A percentile compares a stretch with the other conserved stretches of the same genome.
These are phyloP conservation scores for Andricus quercusramuli DNA, from an alignment of 2,888 invertebrate genomes.

Conservation along the genomic window DNA sequence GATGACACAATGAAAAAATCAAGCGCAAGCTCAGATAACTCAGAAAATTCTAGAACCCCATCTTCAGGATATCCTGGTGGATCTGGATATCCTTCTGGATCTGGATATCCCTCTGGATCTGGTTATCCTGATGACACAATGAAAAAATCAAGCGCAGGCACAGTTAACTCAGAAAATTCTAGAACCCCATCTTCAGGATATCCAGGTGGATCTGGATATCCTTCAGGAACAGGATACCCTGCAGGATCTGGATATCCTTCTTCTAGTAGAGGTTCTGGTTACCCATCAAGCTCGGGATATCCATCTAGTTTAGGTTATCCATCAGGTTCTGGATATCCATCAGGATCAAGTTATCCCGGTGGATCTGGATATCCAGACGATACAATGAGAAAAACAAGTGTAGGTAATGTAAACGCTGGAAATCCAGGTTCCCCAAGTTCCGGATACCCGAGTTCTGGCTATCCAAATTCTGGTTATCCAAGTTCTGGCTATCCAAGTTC, in stretches of 20 bases:
- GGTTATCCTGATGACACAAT: background rate
- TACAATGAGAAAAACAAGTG: slow-evolving; percentile 37
- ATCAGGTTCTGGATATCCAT: slow-evolving; percentile 44
- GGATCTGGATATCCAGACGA: slow-evolving; percentile 43
- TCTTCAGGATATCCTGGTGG: slow-evolving; percentile 42
- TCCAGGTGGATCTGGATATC: slow-evolving; percentile 43
- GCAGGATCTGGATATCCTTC: slow-evolving; percentile 48
- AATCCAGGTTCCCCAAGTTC: slow-evolving; percentile 50
- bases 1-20: background rate
- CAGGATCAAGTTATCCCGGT: slow-evolving; percentile 6
- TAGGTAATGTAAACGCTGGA: slow-evolving; percentile 35
- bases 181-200: slow-evolving; percentile 43
- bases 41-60: background rate
- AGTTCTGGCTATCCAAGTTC: slow-evolving; percentile 43
- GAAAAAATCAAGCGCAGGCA: background rate
- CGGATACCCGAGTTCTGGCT: slow-evolving; percentile 51
- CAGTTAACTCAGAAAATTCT: background rate
- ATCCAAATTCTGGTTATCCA: slow-evolving; percentile 49
- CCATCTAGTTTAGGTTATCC: slow-evolving; percentile 46
- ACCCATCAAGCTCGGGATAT: slow-evolving; percentile 48
- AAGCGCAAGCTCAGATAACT: background rate
- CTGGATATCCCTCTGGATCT: slow-evolving; percentile 5
- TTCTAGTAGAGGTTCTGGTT: slow-evolving; percentile 50
- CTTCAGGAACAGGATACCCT: slow-evolving; percentile 46
- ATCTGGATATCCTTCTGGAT: slow-evolving; percentile 43